Percentiles rank a stretch among this genome's conserved stretches.
Evolutionary conservation across 2,888 invertebrate species (phyloP).

Genomic region (Thelaira solivaga): DNA sequence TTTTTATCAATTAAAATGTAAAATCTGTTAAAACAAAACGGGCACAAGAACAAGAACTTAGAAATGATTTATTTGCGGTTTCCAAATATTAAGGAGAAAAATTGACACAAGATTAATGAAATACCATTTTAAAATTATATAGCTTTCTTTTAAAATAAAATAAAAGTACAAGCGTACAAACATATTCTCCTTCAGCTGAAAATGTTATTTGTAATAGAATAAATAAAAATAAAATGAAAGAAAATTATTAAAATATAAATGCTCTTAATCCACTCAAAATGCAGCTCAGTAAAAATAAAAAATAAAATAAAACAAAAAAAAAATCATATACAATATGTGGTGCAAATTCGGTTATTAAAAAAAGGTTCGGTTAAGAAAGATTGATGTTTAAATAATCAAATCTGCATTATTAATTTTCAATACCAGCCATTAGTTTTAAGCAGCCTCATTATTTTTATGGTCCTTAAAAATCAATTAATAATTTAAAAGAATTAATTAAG

Average conservation of each 20-base stretch:
- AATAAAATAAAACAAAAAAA: not conserved
- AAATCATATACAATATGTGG: not conserved
- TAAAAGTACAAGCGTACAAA: conserved; percentile 48
- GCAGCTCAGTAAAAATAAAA: conserved; percentile 31
- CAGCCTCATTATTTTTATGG: no score
- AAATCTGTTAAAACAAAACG: conserved; percentile 1
- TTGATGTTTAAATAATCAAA: no score
- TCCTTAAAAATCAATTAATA: no score
- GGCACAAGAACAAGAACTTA: not conserved
- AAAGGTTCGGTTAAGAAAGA: no score
- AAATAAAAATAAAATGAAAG: not conserved
- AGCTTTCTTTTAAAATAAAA: conserved; percentile 44
- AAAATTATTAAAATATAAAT: not conserved
- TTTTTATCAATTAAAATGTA: not conserved
- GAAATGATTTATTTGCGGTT: conserved; percentile 25
- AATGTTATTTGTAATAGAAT: conserved; percentile 1
- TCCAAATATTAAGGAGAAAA: conserved; percentile 3
- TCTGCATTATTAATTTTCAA: no score
- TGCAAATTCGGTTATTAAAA: no score
- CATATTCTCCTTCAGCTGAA: conserved; percentile 12
- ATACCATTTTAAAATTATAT: conserved; percentile 37
- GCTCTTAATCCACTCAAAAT: conserved; percentile 12
- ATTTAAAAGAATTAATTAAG: no score
- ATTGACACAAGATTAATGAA: not conserved
- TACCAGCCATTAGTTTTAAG: no score